phyloP scores from a whole-genome alignment of 2,888 invertebrate species.

The Syritta pipiens region DNA sequence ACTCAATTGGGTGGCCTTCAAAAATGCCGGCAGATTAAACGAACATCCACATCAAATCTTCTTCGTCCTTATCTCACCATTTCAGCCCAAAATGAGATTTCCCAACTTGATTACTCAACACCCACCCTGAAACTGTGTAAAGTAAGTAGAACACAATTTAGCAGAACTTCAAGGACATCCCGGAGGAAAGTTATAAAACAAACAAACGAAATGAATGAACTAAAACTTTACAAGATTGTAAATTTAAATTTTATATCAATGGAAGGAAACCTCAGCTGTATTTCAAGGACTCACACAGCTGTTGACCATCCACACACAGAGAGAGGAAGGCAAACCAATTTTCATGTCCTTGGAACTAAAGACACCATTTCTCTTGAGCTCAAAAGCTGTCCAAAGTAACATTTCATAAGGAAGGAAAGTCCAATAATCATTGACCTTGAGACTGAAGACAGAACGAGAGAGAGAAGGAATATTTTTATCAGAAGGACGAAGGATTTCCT shows the following conservation, averaged over 20 bases:
- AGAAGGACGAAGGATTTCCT: conserved; percentile 6
- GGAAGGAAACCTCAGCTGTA: conserved; percentile 6
- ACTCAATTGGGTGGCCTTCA: no score
- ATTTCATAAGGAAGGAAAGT: conserved; percentile 1
- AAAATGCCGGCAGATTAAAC: no score
- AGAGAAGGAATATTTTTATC: not conserved
- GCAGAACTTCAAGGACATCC: no score
- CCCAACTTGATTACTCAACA: no score
- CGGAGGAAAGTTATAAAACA: no score
- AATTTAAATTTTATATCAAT: conserved; percentile 4
- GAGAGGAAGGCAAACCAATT: conserved; percentile 42
- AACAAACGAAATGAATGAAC: not conserved
- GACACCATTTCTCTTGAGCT: not conserved
- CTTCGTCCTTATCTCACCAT: no score
- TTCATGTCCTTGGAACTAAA: conserved; percentile 22
- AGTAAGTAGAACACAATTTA: no score
- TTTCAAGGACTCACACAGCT: conserved; percentile 16
- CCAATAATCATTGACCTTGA: conserved; percentile 56
- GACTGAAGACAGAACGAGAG: no score
- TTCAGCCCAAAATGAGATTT: no score
- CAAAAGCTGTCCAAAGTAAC: conserved; percentile 13
- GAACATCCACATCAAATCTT: no score
- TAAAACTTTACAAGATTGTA: not conserved
- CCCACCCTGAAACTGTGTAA: no score
- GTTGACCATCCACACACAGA: conserved; percentile 23